Conservation (phyloP, 2,113 vertebrate genomes). For the Nesogale talazaci region DNA sequence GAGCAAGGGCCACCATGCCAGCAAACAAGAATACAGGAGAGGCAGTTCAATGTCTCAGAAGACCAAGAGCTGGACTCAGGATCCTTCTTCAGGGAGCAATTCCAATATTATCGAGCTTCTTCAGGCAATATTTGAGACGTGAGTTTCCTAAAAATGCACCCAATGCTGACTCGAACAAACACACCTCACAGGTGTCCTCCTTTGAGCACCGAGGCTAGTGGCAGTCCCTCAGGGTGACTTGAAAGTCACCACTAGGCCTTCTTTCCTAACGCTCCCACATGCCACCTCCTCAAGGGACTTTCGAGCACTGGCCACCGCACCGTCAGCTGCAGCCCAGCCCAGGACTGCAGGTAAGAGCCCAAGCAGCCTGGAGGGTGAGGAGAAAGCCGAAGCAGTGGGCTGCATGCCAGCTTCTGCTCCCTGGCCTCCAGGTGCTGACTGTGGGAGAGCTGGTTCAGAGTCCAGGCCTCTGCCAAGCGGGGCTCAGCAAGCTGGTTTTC, state of each 20-base stretch:
- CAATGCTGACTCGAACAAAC: not conserved
- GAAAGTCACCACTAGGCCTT: not conserved
- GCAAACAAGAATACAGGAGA: not conserved
- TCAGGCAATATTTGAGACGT: not conserved
- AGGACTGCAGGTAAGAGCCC: not conserved
- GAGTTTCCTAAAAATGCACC: not conserved
- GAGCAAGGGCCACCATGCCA: not conserved
- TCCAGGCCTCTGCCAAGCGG: not conserved
- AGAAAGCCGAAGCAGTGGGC: not conserved
- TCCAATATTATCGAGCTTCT: not conserved
- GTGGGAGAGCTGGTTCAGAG: not conserved
- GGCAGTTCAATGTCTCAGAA: too few species aligned
- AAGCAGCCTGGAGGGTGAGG: not conserved
- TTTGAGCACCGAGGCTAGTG: not conserved
- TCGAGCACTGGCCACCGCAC: too few species aligned
- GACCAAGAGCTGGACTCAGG: too few species aligned
- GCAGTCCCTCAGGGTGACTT: fast-evolving
- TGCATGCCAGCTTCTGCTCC: slow-evolving; percentile 28
- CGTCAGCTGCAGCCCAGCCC: fast-evolving
- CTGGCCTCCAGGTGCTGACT: not conserved
- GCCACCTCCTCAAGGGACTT: not conserved
- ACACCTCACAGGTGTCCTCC: not conserved
- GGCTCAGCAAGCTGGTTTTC: not conserved
- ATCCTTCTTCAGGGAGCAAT: not conserved
- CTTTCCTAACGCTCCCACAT: not conserved